Evolutionary conservation across 2,888 invertebrate genomes (phyloP), one percentile per base, ranked within the genome.

Genomic region (Hipparchia sbordonii): DNA sequence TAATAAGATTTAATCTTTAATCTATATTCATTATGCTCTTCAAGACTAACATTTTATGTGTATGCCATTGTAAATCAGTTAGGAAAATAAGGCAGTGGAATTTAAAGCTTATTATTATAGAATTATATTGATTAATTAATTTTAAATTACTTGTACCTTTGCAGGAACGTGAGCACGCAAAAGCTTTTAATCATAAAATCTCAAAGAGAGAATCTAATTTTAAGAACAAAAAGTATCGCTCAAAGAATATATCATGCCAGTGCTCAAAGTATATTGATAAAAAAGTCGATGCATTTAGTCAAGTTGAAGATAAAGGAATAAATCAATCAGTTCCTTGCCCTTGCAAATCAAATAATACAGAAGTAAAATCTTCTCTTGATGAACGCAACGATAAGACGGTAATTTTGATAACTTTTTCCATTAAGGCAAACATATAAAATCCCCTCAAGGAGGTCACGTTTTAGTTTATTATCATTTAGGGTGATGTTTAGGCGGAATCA

Each of bases 201-300:
- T 6, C 12, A 13, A 67, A 67, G 56, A 23, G 12, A 12, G 4
- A 10, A 46, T 59, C 46, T 10, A 13, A 9, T 10, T 6, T 60
- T 13, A 71, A 12, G n/a, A 46, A 9, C 39, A 6, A 70, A 46
- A 33, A 62, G 4, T 2, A 54, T 56, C 54, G 51, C 7, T 4
- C 33, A 39, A 70, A 61, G 61, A 62, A 80, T 66, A 67, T 74
- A 13, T 71, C 69, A 7, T 82, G 82, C 68, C 83, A 85, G 72
- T 84, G 78, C 73, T 73, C 78, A 3, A 71, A 78, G 33, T 33
- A 13, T 3, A 66, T 3, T 6, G 10, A 56, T 9, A 51, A 45
- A 51, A 72, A 66, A 56, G 33, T 59, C 0, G 70, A 74, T 12
- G 61, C 51, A 52, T 52, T 61, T 23, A 72, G 51, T 12, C 72